Conservation (phyloP, 2,888 invertebrate species). For the Xestia xanthographa region DNA sequence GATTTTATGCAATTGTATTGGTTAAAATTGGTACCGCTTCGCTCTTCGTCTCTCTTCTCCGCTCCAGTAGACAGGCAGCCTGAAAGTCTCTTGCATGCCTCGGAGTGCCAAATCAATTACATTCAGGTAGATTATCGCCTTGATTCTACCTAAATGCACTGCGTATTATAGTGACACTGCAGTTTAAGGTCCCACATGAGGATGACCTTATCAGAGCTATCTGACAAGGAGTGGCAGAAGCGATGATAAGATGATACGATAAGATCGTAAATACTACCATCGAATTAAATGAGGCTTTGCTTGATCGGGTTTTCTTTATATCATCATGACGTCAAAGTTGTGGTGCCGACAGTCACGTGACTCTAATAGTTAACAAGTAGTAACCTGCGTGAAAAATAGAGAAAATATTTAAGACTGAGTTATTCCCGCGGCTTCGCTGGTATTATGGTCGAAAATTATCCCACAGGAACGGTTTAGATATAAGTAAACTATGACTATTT, state of each 20-base stretch:
- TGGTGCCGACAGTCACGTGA: background rate
- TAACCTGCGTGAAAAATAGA: background rate
- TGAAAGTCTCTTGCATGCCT: no score
- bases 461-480: background rate
- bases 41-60: no score
- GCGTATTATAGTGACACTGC: background rate
- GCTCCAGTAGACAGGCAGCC: no score
- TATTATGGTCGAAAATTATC: background rate
- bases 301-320: background rate
- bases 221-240: constrained; percentile 8
- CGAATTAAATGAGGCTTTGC: constrained; percentile 5
- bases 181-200: background rate
- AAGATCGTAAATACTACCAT: background rate
- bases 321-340: constrained; percentile 1
- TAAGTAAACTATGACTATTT: background rate
- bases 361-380: background rate
- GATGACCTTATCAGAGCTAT: background rate
- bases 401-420: background rate
- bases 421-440: background rate
- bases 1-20: no score
- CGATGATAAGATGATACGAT: background rate
- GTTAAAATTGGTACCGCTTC: no score
- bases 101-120: no score
- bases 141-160: background rate
- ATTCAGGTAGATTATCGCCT: no score